phyloP scores from a whole-genome alignment of 2,113 vertebrate species.

The Chauna torquata region DNA sequence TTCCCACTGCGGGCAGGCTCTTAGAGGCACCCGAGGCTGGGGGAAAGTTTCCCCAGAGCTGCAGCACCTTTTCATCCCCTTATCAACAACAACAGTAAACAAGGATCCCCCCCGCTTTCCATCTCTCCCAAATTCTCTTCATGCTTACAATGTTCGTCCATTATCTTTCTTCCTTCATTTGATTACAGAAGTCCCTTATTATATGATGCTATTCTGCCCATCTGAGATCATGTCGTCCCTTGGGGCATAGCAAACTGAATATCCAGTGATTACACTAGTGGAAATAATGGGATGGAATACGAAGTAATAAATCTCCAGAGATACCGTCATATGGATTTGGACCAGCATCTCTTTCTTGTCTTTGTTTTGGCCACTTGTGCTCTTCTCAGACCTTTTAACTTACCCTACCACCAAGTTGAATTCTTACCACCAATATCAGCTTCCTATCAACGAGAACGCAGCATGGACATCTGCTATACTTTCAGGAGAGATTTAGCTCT shows the following conservation, averaged over 20 bases:
- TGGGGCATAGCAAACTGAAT: background rate
- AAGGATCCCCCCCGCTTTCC: accelerated
- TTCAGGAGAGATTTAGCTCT: background rate
- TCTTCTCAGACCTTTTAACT: background rate
- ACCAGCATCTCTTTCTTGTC: background rate
- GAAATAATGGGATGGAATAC: background rate
- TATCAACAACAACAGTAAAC: too few relatives aligned
- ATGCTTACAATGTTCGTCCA: background rate
- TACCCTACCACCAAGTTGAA: background rate
- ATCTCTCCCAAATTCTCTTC: background rate
- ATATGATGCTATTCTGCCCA: background rate
- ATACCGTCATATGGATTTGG: background rate
- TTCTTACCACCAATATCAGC: accelerated
- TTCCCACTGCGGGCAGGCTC: background rate
- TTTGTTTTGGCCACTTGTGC: background rate
- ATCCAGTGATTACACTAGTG: background rate
- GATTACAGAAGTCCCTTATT: background rate
- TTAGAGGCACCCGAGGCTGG: accelerated
- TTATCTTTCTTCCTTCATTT: background rate
- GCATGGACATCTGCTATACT: background rate
- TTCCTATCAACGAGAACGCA: background rate
- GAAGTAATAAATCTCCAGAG: background rate
- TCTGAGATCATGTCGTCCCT: background rate
- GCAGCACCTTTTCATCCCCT: background rate
- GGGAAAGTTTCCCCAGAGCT: background rate